phyloP scores from a whole-genome alignment of 2,797 vertebrate genomes.

The Aplochiton taeniatus region DNA sequence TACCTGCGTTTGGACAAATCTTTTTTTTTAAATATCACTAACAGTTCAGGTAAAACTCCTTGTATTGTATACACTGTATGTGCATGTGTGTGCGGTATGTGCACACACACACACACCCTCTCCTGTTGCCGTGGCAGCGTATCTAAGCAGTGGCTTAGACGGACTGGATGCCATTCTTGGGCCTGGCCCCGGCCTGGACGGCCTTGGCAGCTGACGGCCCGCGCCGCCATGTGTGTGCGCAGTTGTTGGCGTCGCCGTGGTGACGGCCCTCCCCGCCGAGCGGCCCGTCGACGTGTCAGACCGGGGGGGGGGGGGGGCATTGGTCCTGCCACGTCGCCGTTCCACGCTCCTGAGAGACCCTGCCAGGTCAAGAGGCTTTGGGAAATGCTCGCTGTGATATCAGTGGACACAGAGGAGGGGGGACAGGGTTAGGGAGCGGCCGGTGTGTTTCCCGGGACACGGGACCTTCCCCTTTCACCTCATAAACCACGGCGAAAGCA shows the following conservation, averaged over 20 bases:
- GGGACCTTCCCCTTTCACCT: no score
- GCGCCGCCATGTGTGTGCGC: conserved; percentile 34
- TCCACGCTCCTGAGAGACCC: no score
- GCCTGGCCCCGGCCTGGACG: conserved; percentile 12
- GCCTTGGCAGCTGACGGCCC: conserved; percentile 47
- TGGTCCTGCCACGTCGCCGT: no score
- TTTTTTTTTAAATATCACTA: no score
- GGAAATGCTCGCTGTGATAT: no score
- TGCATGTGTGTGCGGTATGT: not conserved
- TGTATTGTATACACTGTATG: not conserved
- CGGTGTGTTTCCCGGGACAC: no score
- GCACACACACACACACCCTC: not conserved
- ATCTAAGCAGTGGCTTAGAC: conserved; percentile 36
- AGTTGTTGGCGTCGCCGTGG: conserved; percentile 45
- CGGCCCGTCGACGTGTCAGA: conserved; percentile 13
- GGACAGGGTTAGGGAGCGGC: no score
- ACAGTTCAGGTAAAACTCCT: no score
- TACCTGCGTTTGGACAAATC: no score
- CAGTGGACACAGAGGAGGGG: no score
- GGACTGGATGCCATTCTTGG: conserved; percentile 40
- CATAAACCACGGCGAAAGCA: no score
- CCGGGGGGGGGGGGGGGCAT: conserved; percentile 17
- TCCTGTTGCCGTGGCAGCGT: conserved; percentile 17
- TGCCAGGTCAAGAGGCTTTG: no score
- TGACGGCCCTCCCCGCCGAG: conserved; percentile 31